Conservation (phyloP, 23 tunicate genomes). For the Phallusia fumigata region DNA sequence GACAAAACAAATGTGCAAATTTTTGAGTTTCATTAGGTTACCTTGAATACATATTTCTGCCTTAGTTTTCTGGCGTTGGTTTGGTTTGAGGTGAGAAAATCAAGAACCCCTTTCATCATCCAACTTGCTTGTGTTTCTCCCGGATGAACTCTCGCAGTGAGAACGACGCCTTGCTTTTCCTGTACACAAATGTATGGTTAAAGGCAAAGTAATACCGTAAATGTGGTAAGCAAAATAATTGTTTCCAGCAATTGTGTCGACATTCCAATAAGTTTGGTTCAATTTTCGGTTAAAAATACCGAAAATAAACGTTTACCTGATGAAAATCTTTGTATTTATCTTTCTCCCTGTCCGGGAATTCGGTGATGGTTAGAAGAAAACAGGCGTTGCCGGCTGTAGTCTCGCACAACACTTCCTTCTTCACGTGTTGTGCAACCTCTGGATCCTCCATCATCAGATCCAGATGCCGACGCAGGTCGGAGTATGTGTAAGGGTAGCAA, state of each 20-base stretch:
- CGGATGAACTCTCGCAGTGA: conserved; percentile 93
- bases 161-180: conserved; percentile 83
- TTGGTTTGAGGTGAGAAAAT: conserved; percentile 68
- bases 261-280: no score
- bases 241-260: no score
- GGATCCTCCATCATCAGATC: conserved; percentile 61
- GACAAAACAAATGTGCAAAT: no score
- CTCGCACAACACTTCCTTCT: conserved; percentile 88
- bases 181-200: conserved; percentile 1
- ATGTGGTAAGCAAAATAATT: no score
- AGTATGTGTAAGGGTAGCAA: conserved; percentile 94
- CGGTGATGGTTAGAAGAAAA: conserved; percentile 88
- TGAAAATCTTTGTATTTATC: conserved; percentile 88
- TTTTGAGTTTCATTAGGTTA: no score
- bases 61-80: conserved; percentile 63
- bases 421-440: conserved; percentile 54
- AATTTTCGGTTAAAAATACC: no score
- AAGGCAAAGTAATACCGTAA: no score
- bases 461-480: conserved; percentile 70
- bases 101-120: conserved; percentile 97
- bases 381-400: conserved; percentile 93
- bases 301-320: conserved; percentile 57
- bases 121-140: conserved; percentile 92
- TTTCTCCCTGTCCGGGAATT: conserved; percentile 71
- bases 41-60: conserved; percentile 75